phyloP scores from a whole-genome alignment of 2,888 invertebrate species.

The Acronicta leporina region DNA sequence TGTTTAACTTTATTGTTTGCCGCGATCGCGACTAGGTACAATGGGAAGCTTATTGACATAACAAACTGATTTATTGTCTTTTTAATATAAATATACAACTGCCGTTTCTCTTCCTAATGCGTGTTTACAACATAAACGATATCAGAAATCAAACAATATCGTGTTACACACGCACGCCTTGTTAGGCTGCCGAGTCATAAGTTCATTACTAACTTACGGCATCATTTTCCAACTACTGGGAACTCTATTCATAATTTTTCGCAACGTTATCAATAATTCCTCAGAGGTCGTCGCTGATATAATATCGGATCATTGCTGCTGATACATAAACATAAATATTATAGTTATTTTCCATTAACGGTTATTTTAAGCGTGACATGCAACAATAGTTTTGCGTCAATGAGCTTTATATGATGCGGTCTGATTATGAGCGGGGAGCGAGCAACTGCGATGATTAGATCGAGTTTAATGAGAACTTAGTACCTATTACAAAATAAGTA shows the following conservation, averaged over 20 bases:
- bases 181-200: background rate
- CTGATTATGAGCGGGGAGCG: conserved; percentile 29
- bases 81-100: background rate
- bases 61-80: conserved; percentile 26
- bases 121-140: conserved; percentile 16
- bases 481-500: too few species aligned
- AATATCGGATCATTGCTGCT: conserved; percentile 54
- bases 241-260: conserved; percentile 52
- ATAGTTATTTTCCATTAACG: conserved; percentile 59
- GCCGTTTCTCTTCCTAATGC: conserved; percentile 23
- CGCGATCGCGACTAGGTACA: conserved; percentile 16
- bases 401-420: conserved; percentile 23
- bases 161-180: conserved; percentile 3
- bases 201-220: conserved; percentile 1
- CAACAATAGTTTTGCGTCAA: conserved; percentile 51
- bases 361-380: conserved; percentile 52
- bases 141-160: conserved; percentile 24
- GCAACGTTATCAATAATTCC: conserved; percentile 43
- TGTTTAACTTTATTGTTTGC: conserved; percentile 22
- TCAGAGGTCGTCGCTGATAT: conserved; percentile 52
- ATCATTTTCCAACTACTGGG: conserved; percentile 19
- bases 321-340: conserved; percentile 52
- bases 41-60: conserved; percentile 22
- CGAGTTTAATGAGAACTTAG: background rate
- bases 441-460: background rate